These are phyloP conservation scores for Tadarida brasiliensis DNA, from an alignment of 2,797 vertebrate species.

Conservation along the genomic window DNA sequence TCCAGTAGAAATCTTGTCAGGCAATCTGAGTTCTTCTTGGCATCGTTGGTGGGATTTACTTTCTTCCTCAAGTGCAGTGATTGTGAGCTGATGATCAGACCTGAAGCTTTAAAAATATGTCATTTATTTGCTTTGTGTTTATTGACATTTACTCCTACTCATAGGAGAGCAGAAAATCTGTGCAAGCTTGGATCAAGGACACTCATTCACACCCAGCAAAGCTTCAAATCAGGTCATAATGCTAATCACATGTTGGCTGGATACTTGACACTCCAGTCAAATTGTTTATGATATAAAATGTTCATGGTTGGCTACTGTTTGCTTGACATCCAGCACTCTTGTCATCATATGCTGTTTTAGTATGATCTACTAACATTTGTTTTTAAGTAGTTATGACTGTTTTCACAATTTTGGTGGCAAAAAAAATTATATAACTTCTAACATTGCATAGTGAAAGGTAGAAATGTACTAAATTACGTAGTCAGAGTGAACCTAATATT, in stretches of 20 bases:
- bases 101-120: background rate
- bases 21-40: background rate
- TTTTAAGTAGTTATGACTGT: conserved; percentile 61
- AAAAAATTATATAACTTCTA: conserved; percentile 53
- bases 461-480: conserved; percentile 80
- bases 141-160: background rate
- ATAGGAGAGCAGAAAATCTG: background rate
- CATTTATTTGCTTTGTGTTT: background rate
- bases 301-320: conserved; percentile 25
- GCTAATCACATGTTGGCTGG: background rate
- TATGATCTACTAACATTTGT: background rate
- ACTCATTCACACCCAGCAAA: background rate
- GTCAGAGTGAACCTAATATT: conserved; percentile 77
- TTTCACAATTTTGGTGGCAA: conserved; percentile 67
- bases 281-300: conserved; percentile 58
- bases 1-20: background rate
- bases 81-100: background rate
- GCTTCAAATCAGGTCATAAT: background rate
- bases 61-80: background rate
- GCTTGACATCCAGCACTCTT: conserved; percentile 21
- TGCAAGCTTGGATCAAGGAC: background rate
- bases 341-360: background rate
- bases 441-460: conserved; percentile 71
- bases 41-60: background rate
- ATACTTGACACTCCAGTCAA: conserved; percentile 61